These are phyloP conservation scores for Conus ventricosus DNA, from an alignment of 1,140 invertebrate species.

Conservation along the genomic window DNA sequence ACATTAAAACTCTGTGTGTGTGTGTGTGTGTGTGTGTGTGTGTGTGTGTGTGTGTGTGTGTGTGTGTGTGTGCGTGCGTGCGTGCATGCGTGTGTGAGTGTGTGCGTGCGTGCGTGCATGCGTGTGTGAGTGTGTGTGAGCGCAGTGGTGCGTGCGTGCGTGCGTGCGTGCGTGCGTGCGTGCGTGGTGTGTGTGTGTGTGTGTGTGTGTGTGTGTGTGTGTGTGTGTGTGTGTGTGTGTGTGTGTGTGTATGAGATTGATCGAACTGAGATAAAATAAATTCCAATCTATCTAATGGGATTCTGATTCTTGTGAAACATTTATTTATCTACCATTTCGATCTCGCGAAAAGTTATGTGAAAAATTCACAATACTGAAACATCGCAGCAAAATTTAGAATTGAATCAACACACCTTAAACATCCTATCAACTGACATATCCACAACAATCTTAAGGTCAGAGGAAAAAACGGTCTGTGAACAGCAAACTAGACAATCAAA, in stretches of 20 bases:
- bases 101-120: neutral
- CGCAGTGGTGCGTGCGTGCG: neutral
- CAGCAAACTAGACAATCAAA: too few relatives aligned
- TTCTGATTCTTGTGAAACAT: too few relatives aligned
- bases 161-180: neutral
- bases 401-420: too few relatives aligned
- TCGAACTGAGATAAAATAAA: too few relatives aligned
- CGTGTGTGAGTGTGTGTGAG: neutral
- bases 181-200: neutral
- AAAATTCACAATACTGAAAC: too few relatives aligned
- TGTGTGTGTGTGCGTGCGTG: neutral
- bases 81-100: neutral
- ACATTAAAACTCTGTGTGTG: neutral
- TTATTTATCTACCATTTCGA: too few relatives aligned
- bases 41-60: neutral
- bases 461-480: too few relatives aligned
- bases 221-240: neutral
- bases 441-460: too few relatives aligned
- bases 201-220: neutral
- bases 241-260: neutral
- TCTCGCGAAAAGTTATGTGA: too few relatives aligned
- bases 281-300: too few relatives aligned
- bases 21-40: conserved; percentile 3
- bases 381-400: too few relatives aligned
- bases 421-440: too few relatives aligned